Base-by-base conservation (phyloP, 2,113 vertebrate species). In the Solenodon paradoxus region DNA sequence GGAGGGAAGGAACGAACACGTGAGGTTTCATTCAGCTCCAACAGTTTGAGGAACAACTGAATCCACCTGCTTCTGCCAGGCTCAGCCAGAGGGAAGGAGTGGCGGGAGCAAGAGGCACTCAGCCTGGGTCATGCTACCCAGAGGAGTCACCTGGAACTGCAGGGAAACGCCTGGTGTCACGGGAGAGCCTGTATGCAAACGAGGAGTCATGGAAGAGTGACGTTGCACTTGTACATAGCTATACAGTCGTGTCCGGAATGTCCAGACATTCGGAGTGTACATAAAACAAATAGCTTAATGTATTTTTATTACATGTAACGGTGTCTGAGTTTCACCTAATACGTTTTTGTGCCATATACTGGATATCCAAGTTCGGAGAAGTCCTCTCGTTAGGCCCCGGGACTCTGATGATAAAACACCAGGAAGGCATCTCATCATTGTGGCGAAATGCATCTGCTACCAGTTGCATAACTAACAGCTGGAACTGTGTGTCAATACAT, bases 221-320 rank as follows among this genome's bases (percentile, higher is more conserved):
- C 75, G 96, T 98, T 98, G 97, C 95, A 97, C 97, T 97, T 98
- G 97, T 97, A 97, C 80, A 97, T 98, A 98, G 94, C 88, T 97
- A 86, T 93, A 96, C 89, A 92, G 90, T 95, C 92, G 93, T 4
- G 35, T 98, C 96, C 96, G 93, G 94, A 92, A 97, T 90, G 49
- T 66, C 30, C 90, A 94, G 30, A 87, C 97, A 93, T 97, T 97
- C 90, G 69, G 97, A 85, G 71, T 98, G 96, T 97, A 97, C 85
- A 98, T 97, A 98, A 97, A 96, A 74, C 95, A 96, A 92, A 94
- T 66, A 96, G 47, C 90, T 96, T 80, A 93, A 97, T 96, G 98
- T 98, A 97, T 98, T 98, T 98, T 98, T 97, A 97, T 97, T 97
- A 97, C 97, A 86, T 94, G 96, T 97, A 96, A 95, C 9, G 3